A percentile compares a stretch with the other conserved stretches of the same genome.
Conservation (phyloP, 1,140 invertebrate genomes). For the Matsumurasca onukii region DNA sequence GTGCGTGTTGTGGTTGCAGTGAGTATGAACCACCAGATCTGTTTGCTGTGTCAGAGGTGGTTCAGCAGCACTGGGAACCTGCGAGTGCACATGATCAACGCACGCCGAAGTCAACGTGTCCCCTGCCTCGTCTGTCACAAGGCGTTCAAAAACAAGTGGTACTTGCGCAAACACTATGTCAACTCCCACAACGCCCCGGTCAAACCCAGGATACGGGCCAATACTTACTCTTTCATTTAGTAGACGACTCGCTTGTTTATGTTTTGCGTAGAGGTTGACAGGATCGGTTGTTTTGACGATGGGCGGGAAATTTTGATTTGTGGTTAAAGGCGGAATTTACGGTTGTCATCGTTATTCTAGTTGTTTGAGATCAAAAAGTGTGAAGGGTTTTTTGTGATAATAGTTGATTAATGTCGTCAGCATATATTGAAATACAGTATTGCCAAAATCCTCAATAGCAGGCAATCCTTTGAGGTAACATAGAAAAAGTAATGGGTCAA, state of each 20-base stretch:
- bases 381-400: no score
- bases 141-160: conserved; percentile 69
- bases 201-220: conserved; percentile 14
- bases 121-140: conserved; percentile 65
- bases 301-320: not conserved
- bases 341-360: not conserved
- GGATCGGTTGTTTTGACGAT: no score
- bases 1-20: conserved; percentile 28
- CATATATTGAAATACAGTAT: no score
- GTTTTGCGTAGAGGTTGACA: not conserved
- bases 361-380: no score
- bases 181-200: conserved; percentile 56
- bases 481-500: no score
- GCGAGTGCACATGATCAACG: conserved; percentile 72
- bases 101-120: conserved; percentile 64
- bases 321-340: not conserved
- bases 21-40: conserved; percentile 41
- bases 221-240: conserved; percentile 9
- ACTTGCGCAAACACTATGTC: conserved; percentile 67
- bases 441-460: no score
- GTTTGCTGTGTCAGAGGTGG: conserved; percentile 64
- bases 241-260: conserved; percentile 6
- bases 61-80: conserved; percentile 67
- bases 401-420: no score
- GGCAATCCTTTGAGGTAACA: no score